phyloP scores from a whole-genome alignment of 2,113 vertebrate species.

The Copsychus sechellarum region DNA sequence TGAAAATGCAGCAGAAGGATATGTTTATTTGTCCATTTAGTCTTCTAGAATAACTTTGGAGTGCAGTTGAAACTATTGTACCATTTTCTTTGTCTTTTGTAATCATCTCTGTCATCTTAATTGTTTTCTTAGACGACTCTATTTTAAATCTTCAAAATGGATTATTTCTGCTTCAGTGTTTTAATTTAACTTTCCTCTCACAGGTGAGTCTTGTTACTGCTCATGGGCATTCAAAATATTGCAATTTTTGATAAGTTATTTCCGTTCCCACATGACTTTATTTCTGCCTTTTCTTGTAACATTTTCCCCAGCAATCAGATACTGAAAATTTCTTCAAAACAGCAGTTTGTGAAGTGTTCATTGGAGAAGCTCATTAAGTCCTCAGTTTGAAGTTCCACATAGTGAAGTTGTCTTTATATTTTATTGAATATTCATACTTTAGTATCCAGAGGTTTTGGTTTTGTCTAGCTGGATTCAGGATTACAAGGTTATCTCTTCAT shows the following conservation, averaged over 20 bases:
- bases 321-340: not conserved
- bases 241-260: not conserved
- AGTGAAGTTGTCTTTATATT: not conserved
- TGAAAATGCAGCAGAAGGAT: not conserved
- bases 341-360: not conserved
- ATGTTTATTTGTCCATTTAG: not conserved
- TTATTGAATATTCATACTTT: not conserved
- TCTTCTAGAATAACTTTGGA: not conserved
- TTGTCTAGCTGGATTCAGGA: not conserved
- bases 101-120: not conserved
- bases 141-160: not conserved
- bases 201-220: not conserved
- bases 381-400: not conserved
- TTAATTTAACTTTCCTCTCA: not conserved
- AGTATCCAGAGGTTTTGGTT: not conserved
- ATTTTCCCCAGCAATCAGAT: not conserved
- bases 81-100: not conserved
- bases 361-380: not conserved
- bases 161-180: not conserved
- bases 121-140: not conserved
- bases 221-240: not conserved
- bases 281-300: not conserved
- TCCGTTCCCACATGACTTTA: not conserved
- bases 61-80: not conserved
- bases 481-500: not conserved